These are phyloP conservation scores for Drosophila repleta DNA, from an alignment of 1,140 invertebrate species.

Conservation along the genomic window DNA sequence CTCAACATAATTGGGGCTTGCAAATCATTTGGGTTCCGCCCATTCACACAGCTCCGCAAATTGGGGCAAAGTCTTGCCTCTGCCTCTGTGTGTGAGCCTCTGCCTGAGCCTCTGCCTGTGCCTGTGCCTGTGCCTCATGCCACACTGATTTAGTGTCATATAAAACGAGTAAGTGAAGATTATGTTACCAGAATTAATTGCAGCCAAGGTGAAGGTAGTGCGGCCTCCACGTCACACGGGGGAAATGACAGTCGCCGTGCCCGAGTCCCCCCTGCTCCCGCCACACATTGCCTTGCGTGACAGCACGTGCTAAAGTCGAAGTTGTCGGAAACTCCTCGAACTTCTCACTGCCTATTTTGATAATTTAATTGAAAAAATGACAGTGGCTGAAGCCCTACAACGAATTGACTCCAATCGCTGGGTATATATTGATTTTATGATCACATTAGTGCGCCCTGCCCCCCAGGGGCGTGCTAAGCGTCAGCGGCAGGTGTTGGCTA, in stretches of 20 bases:
- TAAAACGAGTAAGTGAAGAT: constrained; percentile 80
- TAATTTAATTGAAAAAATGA: constrained; percentile 80
- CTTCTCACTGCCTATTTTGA: constrained; percentile 60
- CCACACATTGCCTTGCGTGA: constrained; percentile 12
- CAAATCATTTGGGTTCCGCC: constrained; percentile 34
- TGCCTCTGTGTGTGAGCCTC: constrained; percentile 2
- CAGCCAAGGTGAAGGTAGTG: constrained; percentile 75
- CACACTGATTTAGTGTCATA: constrained; percentile 81
- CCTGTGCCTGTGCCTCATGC: constrained; percentile 11
- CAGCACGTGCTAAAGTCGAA: constrained; percentile 70
- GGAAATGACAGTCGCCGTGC: constrained; percentile 7
- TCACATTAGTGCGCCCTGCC: constrained; percentile 1
- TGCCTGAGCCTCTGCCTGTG: constrained; percentile 3
- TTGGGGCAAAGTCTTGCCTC: constrained; percentile 25
- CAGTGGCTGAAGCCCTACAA: constrained; percentile 61
- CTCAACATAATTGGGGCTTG: constrained; percentile 31
- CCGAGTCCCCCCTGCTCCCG: background rate
- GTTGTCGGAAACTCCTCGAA: constrained; percentile 12
- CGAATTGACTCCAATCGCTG: constrained; percentile 62
- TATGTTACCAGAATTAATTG: constrained; percentile 82
- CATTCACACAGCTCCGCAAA: constrained; percentile 11
- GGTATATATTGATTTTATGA: constrained; percentile 66
- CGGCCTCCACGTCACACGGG: constrained; percentile 17
- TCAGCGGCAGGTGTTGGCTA: constrained; percentile 39
- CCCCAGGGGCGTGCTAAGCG: constrained; percentile 1